Conservation (phyloP, 1,140 invertebrate genomes). For the Temnothorax longispinosus region DNA sequence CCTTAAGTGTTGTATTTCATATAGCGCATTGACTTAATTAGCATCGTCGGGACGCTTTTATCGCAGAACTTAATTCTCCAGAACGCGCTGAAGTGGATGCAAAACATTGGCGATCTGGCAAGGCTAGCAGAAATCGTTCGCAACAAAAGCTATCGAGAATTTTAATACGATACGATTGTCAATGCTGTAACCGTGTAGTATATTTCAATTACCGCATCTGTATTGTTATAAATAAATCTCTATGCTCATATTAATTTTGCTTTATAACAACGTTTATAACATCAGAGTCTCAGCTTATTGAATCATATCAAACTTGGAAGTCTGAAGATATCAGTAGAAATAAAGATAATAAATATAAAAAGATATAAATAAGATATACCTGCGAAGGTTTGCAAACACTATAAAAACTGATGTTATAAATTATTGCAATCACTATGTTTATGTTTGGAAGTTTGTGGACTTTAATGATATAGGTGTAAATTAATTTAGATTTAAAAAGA, state of each 20-base stretch:
- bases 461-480: background rate
- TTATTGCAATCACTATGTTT: background rate
- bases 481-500: background rate
- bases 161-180: background rate
- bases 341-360: background rate
- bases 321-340: slow-evolving; percentile 16
- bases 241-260: background rate
- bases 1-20: background rate
- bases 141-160: background rate
- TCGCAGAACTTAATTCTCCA: slow-evolving; percentile 1
- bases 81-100: background rate
- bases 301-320: background rate
- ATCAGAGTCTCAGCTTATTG: background rate
- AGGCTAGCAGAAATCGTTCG: background rate
- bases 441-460: background rate
- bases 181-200: background rate
- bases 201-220: background rate
- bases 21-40: slow-evolving; percentile 24
- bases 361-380: background rate
- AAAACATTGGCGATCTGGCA: background rate
- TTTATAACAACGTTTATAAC: background rate
- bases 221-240: background rate
- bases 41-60: background rate
- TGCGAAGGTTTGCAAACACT: background rate
- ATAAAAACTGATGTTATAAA: background rate